Evolutionary conservation across 2,113 vertebrate genomes (phyloP), one percentile per base, ranked within the genome.

Genomic region (Clarias gariepinus): DNA sequence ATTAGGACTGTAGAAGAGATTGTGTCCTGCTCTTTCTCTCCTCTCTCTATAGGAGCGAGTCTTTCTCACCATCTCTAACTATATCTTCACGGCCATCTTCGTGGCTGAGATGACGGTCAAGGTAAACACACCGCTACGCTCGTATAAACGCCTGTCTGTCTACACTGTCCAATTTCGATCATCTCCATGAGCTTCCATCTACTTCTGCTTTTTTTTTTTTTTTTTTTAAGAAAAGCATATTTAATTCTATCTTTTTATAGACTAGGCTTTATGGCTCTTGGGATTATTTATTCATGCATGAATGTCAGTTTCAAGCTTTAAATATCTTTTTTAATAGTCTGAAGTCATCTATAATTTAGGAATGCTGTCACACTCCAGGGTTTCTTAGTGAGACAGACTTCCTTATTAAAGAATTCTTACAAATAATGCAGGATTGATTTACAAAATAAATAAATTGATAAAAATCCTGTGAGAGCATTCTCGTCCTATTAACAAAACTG

Each of bases 21-120:
- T n/a, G 21, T 55, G 33, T 68, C 23, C n/a, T 66, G 69, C 74
- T 36, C 25, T 85, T 63, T 47, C 33, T 64, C 33, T 41, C 85
- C 5, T n/a, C 28, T 81, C 60, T 82, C 79, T 76, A 0, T 91
- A 99, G 98, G 98, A 99, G 86, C 95, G 97, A 82, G 94, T 99
- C 88, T 97, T 99, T 91, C 97, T 99, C 88, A 98, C 97, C 1
- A 94, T 98, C 85, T 99, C 98, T 91, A 99, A 99, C 94, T 99
- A 99, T 93, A 96, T 98, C 93, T 99, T 99, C 91, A 99, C 98
- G 21, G 97, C 97, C 89, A 98, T 99, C 92, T 99, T 99, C 82
- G 97, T 98, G 86, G 96, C 97, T 10, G 98, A 99, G 93, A 99
- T 99, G 98, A 98, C 97, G 0, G 91, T 99, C 71, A 99, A 99